phyloP scores from a whole-genome alignment of 1,140 invertebrate species.

The Cotesia vestalis region DNA sequence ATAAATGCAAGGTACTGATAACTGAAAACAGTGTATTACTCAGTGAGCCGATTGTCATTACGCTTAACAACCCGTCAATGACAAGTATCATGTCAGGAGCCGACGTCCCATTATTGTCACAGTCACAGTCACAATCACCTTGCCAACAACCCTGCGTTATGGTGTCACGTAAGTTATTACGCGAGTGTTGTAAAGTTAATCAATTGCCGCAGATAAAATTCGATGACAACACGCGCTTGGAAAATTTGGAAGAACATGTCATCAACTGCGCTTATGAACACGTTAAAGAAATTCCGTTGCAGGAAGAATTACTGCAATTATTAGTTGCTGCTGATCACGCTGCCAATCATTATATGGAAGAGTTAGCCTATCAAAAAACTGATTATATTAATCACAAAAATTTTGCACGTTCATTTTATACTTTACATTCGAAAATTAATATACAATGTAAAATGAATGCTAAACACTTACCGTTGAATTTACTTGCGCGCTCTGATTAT shows the following conservation, averaged over 20 bases:
- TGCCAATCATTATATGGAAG: slow-evolving; percentile 9
- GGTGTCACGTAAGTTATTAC: slow-evolving; percentile 2
- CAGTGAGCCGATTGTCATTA: slow-evolving; percentile 1
- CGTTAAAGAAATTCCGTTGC: neutral
- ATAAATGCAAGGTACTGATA: neutral
- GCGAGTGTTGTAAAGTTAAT: neutral
- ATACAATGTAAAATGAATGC: slow-evolving; percentile 8
- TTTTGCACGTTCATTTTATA: neutral
- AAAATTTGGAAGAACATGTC: neutral
- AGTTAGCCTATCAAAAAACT: neutral
- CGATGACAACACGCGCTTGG: neutral
- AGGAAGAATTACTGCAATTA: neutral
- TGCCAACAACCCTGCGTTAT: neutral
- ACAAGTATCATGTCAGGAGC: neutral
- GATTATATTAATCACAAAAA: slow-evolving; percentile 11
- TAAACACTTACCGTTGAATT: neutral
- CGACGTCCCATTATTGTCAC: neutral
- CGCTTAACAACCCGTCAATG: neutral
- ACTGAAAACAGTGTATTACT: slow-evolving; percentile 5
- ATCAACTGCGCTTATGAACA: neutral
- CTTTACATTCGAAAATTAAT: neutral
- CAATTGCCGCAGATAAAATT: neutral
- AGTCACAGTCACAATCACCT: too few species aligned
- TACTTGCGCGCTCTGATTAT: too few species aligned
- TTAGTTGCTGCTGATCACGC: slow-evolving; percentile 12